Base-by-base conservation (phyloP, 2,797 vertebrate species). In the Bradypodion ventrale region DNA sequence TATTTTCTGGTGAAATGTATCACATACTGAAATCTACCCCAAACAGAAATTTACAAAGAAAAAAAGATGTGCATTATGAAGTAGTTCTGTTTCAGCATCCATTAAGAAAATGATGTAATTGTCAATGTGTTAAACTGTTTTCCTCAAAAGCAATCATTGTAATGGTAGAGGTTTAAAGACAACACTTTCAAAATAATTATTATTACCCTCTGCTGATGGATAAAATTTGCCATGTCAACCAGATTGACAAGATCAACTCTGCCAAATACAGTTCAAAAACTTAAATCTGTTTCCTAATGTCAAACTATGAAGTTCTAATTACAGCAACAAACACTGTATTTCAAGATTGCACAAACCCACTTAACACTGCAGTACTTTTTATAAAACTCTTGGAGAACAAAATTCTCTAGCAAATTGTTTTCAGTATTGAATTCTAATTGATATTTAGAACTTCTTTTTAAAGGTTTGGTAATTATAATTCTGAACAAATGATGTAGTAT, bases 171-270 rank as follows among this genome's bases (percentile, higher is more conserved):
- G 59, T 32, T 80, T 82, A 27, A 74, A n/a, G 32, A 87, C 83
- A 37, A 76, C 81, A 90, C 83, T 78, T 65, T 21, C 72, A 89
- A 84, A 29, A 46, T 68, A 10, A 56, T 49, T 74, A 85, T 75
- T 86, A 62, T 75, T 66, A 2, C 56, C 75, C 42, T 80, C 78
- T 40, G 32, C 46, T 65, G 40, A 40, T 69, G 25, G 27, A 72
- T 76, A 68, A 84, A 44, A 49, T 12, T 27, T 63, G 49, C 12
- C 37, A 5, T 49, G 40, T 80, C 69, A 78, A 63, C 32, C 0
- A 85, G 73, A 87, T 25, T 81, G 83, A 79, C 73, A 87, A 59
- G 80, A 84, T 60, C 52, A 32, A 86, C 3, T 25, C 76, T 79
- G 75, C 66, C 87, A 82, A 84, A 4, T 25, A 69, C 60, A 74